Evolutionary conservation across 1,140 invertebrate species (phyloP), one percentile per base, ranked within the genome.

Genomic region (Lasioglossum albipes): DNA sequence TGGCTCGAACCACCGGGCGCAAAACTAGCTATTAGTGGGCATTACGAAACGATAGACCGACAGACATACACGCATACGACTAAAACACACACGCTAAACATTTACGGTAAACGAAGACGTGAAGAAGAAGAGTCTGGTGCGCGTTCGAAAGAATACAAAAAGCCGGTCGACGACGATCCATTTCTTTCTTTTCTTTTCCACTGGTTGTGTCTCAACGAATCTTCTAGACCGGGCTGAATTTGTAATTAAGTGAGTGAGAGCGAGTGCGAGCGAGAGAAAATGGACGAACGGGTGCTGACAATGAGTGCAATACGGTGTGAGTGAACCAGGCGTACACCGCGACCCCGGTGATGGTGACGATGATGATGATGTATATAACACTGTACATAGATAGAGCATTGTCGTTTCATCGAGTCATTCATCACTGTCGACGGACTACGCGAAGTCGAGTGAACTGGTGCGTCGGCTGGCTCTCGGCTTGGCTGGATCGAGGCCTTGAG

Each of bases 311-410:
- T 59, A 45, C 36, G 45, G 62, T 16, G 81, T 57, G 76, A 49
- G 82, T 61, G 57, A 22, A 54, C 77, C 45, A 79, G 41, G 74
- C 59, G 71, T 74, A 61, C 13, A 57, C 54, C 59, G 61, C 16
- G 61, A 18, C 31, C 31, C 18, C 57, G 71, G 72, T 70, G 66
- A 75, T 69, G 59, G 59, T 72, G 81, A 73, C 69, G 68, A 73
- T 61, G 81, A 73, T 65, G 68, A 73, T 65, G 71, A 75, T 69
- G 80, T 91, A 90, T 91, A 90, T 73, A 91, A 90, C 27, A 54
- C 84, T 90, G 89, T 91, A 91, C 83, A 91, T 90, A 90, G 77
- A 87, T 91, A 90, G 89, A 87, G 75, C 75, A 85, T 88, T 85
- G 87, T 90, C 89, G 87, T 90, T 87, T 88, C 82, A 87, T 84